These are phyloP conservation scores for Zophobas atratus DNA, from an alignment of 1,140 invertebrate species.

Conservation along the genomic window DNA sequence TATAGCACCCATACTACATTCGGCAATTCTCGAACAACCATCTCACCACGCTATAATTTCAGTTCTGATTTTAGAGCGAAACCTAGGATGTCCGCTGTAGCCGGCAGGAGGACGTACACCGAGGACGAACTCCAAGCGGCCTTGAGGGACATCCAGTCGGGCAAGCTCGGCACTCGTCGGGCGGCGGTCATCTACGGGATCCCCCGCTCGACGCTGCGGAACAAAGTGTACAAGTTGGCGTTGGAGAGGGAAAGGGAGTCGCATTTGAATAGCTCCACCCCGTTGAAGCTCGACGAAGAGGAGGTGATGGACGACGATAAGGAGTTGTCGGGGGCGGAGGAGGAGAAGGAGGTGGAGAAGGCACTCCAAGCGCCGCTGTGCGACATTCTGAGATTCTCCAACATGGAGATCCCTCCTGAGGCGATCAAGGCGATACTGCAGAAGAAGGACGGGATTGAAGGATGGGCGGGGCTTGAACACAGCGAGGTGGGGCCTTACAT, in stretches of 20 bases:
- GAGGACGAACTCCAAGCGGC: constrained; percentile 93
- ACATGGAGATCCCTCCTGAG: constrained; percentile 71
- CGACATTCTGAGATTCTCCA: constrained; percentile 70
- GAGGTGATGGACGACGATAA: constrained; percentile 71
- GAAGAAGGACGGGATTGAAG: constrained; percentile 68
- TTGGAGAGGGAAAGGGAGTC: constrained; percentile 78
- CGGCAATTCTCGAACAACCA: constrained; percentile 40
- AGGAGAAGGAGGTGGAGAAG: constrained; percentile 77
- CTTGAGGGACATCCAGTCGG: constrained; percentile 92
- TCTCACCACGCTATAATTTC: constrained; percentile 63
- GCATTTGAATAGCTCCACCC: constrained; percentile 70
- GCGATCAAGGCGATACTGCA: constrained; percentile 74
- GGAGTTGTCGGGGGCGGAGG: constrained; percentile 77
- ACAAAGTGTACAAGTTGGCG: constrained; percentile 93
- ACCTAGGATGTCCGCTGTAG: constrained; percentile 74
- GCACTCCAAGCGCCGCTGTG: constrained; percentile 70
- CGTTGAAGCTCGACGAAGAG: constrained; percentile 66
- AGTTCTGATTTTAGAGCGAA: constrained; percentile 74
- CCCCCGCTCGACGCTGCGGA: constrained; percentile 93
- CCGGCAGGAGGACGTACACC: constrained; percentile 84
- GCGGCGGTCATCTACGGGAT: constrained; percentile 96
- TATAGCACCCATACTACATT: not conserved
- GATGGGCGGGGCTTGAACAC: constrained; percentile 72
- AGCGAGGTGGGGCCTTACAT: constrained; percentile 74
- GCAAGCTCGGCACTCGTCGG: constrained; percentile 90